Percentiles rank a stretch among this genome's conserved stretches.
Conservation (phyloP, 1,140 invertebrate species). For the Brachionus angularis region DNA sequence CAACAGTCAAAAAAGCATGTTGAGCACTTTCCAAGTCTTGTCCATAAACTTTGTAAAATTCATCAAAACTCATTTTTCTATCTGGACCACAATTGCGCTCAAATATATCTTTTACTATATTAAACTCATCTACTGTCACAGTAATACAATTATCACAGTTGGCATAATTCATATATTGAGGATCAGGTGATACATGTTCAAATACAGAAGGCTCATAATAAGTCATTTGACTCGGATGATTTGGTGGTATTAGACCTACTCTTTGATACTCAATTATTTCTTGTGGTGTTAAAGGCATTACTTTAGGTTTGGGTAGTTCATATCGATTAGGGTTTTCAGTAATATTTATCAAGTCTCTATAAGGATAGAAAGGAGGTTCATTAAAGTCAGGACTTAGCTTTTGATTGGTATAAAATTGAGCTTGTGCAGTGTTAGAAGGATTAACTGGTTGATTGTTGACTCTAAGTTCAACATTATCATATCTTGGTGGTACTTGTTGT, state of each 20-base stretch:
- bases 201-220: too few species aligned
- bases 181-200: too few species aligned
- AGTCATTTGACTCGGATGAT: background rate
- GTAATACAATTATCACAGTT: too few species aligned
- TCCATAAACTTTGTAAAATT: conserved; percentile 10
- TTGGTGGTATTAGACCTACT: conserved; percentile 13
- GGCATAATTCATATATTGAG: too few species aligned
- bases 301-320: background rate
- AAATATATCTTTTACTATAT: background rate
- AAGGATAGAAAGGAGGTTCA: too few species aligned
- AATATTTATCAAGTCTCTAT: too few species aligned
- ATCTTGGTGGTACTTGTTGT: too few species aligned
- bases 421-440: too few species aligned
- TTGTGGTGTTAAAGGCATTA: background rate
- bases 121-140: background rate
- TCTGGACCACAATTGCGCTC: conserved; percentile 17
- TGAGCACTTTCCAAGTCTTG: background rate
- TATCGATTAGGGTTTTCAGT: background rate
- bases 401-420: too few species aligned
- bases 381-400: too few species aligned
- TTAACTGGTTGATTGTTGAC: too few species aligned
- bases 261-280: conserved; percentile 3
- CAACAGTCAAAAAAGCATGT: background rate
- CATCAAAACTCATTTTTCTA: conserved; percentile 27
- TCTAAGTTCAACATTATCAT: too few species aligned